Conservation (phyloP, 2,113 vertebrate genomes). For the Motacilla tschutschensis region DNA sequence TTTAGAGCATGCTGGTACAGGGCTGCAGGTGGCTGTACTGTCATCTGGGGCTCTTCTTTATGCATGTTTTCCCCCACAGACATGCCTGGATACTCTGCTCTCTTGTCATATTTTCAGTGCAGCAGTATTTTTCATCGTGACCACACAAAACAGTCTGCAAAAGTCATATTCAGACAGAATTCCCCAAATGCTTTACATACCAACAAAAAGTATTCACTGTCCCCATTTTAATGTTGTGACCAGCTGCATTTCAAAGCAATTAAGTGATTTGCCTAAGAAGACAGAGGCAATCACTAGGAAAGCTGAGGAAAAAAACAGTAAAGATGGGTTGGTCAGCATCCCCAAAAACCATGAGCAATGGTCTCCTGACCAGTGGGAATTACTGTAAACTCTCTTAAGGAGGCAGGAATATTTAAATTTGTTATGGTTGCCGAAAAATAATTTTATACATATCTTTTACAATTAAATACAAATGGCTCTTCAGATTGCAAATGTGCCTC, state of each 20-base stretch:
- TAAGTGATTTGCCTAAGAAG: background rate
- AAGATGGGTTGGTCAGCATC: background rate
- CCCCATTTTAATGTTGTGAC: background rate
- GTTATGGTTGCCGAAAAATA: background rate
- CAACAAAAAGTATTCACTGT: background rate
- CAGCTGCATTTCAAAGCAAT: background rate
- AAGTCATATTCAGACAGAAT: background rate
- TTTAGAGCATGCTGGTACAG: background rate
- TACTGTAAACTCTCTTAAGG: background rate
- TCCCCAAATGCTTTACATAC: background rate
- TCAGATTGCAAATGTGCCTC: background rate
- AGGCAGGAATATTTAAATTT: background rate
- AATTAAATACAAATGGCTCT: slow-evolving; percentile 9
- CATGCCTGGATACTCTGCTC: background rate
- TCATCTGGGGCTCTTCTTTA: slow-evolving; percentile 16
- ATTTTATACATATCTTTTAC: background rate
- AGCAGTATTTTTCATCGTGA: background rate
- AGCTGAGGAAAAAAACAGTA: background rate
- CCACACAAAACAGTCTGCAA: background rate
- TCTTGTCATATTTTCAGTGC: background rate
- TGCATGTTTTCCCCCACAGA: background rate
- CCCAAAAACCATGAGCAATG: background rate
- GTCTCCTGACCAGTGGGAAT: background rate
- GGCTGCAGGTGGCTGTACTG: slow-evolving; percentile 6
- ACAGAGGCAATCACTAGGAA: background rate